These are phyloP conservation scores for Pygoscelis adeliae DNA, from an alignment of 2,113 vertebrate species.

Conservation along the genomic window DNA sequence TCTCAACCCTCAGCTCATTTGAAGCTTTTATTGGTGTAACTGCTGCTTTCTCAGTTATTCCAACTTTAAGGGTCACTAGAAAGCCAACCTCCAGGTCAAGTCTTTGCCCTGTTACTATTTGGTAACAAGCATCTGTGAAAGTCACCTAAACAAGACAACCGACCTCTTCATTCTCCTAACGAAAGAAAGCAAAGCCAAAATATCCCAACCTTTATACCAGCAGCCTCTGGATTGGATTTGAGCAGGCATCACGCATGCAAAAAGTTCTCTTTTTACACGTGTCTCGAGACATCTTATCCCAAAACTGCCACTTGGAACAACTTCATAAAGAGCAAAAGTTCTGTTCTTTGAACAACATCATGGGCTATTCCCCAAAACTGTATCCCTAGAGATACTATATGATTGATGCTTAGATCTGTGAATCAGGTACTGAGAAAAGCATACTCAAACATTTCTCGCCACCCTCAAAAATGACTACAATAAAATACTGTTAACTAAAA, in stretches of 20 bases:
- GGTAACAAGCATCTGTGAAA: background rate
- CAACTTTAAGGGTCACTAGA: conserved; percentile 32
- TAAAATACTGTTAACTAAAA: background rate
- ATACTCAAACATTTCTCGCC: background rate
- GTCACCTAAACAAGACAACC: background rate
- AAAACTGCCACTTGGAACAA: background rate
- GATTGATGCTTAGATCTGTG: background rate
- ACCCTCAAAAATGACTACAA: background rate
- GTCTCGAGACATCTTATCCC: background rate
- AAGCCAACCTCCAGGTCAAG: conserved; percentile 17
- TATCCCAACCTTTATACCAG: background rate
- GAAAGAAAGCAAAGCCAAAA: background rate
- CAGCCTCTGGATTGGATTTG: background rate
- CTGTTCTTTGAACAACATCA: background rate
- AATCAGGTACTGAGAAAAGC: background rate
- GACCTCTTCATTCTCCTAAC: background rate
- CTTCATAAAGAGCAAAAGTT: background rate
- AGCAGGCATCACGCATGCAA: background rate
- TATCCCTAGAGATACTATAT: background rate
- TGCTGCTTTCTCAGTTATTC: conserved; percentile 40
- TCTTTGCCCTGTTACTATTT: background rate
- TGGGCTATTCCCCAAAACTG: background rate
- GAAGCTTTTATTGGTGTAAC: conserved; percentile 7
- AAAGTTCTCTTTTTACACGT: background rate
- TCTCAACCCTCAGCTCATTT: background rate